Evolutionary conservation across 2,888 invertebrate genomes (phyloP).

Genomic region (Fragum sueziense): DNA sequence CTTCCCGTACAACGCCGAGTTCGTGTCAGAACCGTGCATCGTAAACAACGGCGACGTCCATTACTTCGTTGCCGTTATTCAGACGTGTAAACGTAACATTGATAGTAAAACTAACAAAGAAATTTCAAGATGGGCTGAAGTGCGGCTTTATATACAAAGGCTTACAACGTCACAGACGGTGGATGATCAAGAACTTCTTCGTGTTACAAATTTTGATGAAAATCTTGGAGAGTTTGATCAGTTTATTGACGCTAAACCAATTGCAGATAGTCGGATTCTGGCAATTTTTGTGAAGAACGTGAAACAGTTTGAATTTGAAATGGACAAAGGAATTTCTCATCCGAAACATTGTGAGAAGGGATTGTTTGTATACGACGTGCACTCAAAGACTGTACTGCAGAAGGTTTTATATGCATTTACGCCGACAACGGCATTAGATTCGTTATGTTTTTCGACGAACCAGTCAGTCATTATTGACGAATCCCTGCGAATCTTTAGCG

Average conservation of each 20-base stretch:
- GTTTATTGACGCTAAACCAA: constrained; percentile 63
- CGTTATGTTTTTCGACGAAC: constrained; percentile 61
- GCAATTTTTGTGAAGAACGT: constrained; percentile 68
- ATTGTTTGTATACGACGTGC: constrained; percentile 69
- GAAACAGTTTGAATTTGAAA: constrained; percentile 61
- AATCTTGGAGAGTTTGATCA: constrained; percentile 61
- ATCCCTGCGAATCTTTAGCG: constrained; percentile 62
- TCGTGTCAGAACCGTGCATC: constrained; percentile 66
- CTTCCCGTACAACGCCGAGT: constrained; percentile 67
- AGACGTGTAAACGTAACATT: constrained; percentile 53
- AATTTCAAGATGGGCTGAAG: constrained; percentile 50
- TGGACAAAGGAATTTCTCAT: constrained; percentile 62
- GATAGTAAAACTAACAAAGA: constrained; percentile 55
- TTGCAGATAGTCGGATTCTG: constrained; percentile 61
- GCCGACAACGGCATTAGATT: constrained; percentile 57
- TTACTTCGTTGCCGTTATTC: constrained; percentile 64
- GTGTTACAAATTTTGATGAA: constrained; percentile 62
- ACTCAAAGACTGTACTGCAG: constrained; percentile 59
- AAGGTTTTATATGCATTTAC: constrained; percentile 64
- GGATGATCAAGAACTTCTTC: constrained; percentile 46
- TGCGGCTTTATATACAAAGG: constrained; percentile 58
- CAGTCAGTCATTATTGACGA: constrained; percentile 65
- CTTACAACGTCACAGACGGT: constrained; percentile 34
- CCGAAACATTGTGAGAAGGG: constrained; percentile 66
- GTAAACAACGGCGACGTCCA: constrained; percentile 37